Percentiles rank a stretch among this genome's conserved stretches.
These are phyloP conservation scores for Trematomus loennbergii DNA, from an alignment of 2,113 vertebrate species.

Conservation along the genomic window DNA sequence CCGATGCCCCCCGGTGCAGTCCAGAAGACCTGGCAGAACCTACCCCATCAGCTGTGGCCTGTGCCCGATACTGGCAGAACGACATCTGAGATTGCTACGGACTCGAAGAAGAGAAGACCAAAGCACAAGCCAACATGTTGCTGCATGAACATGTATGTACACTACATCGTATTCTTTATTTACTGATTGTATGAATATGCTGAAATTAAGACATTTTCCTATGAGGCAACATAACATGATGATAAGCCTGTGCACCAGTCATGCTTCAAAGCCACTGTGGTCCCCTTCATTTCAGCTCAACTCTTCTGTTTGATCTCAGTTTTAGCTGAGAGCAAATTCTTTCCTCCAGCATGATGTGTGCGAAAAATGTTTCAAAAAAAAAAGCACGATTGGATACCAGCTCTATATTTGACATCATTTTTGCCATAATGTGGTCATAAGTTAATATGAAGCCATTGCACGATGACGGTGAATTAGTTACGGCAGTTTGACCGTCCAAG, in stretches of 20 bases:
- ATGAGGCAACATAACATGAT: neutral
- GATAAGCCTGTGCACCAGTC: no score
- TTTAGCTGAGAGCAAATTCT: no score
- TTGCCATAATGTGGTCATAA: conserved; percentile 4
- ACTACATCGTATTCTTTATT: neutral
- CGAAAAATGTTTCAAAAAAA: neutral
- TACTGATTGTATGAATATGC: neutral
- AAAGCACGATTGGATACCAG: neutral
- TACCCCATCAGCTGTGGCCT: no score
- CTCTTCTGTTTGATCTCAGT: no score
- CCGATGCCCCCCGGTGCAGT: no score
- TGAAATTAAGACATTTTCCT: neutral
- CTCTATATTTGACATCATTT: conserved; percentile 16
- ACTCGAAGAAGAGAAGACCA: no score
- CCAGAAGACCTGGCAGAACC: no score
- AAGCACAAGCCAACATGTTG: conserved; percentile 4
- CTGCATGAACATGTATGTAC: neutral
- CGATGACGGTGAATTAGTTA: conserved; percentile 41
- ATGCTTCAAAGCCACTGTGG: no score
- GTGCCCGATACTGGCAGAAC: no score
- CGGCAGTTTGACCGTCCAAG: conserved; percentile 37
- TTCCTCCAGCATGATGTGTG: neutral
- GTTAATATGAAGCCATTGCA: conserved; percentile 11
- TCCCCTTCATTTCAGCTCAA: no score
- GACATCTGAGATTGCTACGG: no score